These are phyloP conservation scores for Cosmopolites sordidus DNA, from an alignment of 2,888 invertebrate genomes.

Conservation along the genomic window DNA sequence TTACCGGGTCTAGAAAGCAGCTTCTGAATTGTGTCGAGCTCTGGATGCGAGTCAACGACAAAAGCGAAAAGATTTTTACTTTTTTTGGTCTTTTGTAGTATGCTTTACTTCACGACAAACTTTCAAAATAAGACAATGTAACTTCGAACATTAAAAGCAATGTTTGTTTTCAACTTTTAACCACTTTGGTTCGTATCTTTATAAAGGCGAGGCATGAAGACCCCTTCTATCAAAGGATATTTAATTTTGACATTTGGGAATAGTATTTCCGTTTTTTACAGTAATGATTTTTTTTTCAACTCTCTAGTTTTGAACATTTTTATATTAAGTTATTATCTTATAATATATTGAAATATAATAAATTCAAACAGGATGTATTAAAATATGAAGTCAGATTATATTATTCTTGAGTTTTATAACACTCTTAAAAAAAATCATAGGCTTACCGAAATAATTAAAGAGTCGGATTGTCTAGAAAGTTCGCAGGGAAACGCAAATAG, in stretches of 20 bases:
- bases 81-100: constrained; percentile 6
- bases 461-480: too few relatives aligned
- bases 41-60: neutral
- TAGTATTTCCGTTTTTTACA: too few relatives aligned
- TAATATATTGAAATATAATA: too few relatives aligned
- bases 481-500: too few relatives aligned
- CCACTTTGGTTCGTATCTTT: neutral
- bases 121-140: constrained; percentile 11
- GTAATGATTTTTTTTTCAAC: too few relatives aligned
- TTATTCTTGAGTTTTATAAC: too few relatives aligned
- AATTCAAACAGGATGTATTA: too few relatives aligned
- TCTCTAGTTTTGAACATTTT: too few relatives aligned
- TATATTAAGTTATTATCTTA: too few relatives aligned
- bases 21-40: neutral
- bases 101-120: constrained; percentile 10
- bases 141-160: neutral
- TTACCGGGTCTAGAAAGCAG: neutral
- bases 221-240: neutral
- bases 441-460: too few relatives aligned
- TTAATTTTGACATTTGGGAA: neutral
- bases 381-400: too few relatives aligned
- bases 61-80: constrained; percentile 11
- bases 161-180: neutral
- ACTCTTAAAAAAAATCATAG: too few relatives aligned
- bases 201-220: neutral